Evolutionary conservation across 2,797 vertebrate species (phyloP).

Genomic region (Sphaeramia orbicularis): DNA sequence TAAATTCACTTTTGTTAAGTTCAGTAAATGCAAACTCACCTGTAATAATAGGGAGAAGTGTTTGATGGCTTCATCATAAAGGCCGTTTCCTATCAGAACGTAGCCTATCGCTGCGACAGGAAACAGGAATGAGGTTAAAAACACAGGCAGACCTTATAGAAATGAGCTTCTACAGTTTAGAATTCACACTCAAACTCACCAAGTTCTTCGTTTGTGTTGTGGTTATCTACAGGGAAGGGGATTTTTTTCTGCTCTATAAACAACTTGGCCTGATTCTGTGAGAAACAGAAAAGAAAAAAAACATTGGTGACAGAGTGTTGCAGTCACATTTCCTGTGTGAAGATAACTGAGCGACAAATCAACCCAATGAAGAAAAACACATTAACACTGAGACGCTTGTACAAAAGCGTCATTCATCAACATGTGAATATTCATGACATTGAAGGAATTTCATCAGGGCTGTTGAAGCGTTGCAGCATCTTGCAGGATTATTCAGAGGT

Average conservation of each 20-base stretch:
- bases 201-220: constrained; percentile 94
- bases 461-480: constrained; percentile 2
- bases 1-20: no score
- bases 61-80: constrained; percentile 96
- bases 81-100: constrained; percentile 93
- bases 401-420: no score
- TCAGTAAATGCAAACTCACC: constrained; percentile 79
- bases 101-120: constrained; percentile 92
- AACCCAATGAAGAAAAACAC: background rate
- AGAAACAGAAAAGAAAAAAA: constrained; percentile 39
- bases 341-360: background rate
- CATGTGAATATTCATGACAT: no score
- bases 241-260: constrained; percentile 95
- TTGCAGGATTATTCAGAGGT: constrained; percentile 2
- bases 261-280: constrained; percentile 94
- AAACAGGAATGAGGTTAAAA: background rate
- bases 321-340: constrained; percentile 5
- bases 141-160: background rate
- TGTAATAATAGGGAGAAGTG: constrained; percentile 97
- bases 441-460: background rate
- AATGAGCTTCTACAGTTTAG: background rate
- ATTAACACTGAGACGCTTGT: no score
- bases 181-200: constrained; percentile 80
- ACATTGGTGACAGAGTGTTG: constrained; percentile 14
- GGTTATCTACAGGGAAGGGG: constrained; percentile 93